Percentiles rank a stretch among this genome's conserved stretches.
phyloP scores from a whole-genome alignment of 2,888 invertebrate genomes.

The Hyles lineata region DNA sequence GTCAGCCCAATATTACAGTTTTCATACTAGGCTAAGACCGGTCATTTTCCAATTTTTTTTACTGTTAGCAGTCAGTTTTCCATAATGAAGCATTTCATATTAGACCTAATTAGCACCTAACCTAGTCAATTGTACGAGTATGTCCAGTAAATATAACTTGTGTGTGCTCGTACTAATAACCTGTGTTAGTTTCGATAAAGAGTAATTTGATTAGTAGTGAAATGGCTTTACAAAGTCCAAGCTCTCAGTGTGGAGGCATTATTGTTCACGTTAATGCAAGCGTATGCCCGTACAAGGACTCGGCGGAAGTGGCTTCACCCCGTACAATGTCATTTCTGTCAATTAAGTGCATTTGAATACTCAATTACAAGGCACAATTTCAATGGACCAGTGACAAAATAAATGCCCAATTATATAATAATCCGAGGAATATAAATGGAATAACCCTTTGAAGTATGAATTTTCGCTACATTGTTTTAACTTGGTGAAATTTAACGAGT shows the following conservation, averaged over 20 bases:
- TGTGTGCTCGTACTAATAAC: not conserved
- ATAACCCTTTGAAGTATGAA: constrained; percentile 39
- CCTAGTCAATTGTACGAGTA: no score
- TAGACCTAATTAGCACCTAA: not conserved
- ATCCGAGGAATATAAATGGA: constrained; percentile 54
- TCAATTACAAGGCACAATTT: constrained; percentile 50
- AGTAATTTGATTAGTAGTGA: constrained; percentile 26
- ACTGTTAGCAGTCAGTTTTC: no score
- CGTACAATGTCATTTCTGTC: constrained; percentile 48
- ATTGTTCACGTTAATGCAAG: constrained; percentile 25
- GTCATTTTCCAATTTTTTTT: no score
- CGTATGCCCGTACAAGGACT: constrained; percentile 24
- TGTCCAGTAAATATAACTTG: not conserved
- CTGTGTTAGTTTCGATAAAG: constrained; percentile 1
- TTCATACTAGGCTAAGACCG: no score
- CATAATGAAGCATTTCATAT: no score
- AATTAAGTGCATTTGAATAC: constrained; percentile 64
- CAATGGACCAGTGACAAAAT: constrained; percentile 42
- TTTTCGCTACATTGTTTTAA: constrained; percentile 33
- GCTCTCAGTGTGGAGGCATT: constrained; percentile 24
- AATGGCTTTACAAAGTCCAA: constrained; percentile 20
- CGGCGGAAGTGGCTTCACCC: constrained; percentile 23
- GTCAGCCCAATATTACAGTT: no score
- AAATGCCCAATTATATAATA: constrained; percentile 48
- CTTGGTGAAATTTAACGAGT: constrained; percentile 17